Evolutionary conservation across 2,888 invertebrate genomes (phyloP).

Genomic region (Thymelicus lineola): DNA sequence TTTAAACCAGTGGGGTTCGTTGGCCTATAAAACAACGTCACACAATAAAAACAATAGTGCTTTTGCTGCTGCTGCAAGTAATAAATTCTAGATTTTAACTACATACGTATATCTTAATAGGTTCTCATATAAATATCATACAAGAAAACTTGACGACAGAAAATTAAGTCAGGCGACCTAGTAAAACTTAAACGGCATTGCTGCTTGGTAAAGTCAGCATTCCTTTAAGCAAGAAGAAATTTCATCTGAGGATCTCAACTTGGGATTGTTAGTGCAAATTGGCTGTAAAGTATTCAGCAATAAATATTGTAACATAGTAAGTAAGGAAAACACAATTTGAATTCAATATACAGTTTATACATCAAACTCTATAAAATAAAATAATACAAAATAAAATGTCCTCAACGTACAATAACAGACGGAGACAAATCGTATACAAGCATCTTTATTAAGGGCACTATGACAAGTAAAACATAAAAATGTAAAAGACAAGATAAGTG

Average conservation of each 20-base stretch:
- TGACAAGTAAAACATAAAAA: conserved; percentile 27
- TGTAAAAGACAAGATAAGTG: conserved; percentile 38
- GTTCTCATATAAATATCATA: conserved; percentile 14
- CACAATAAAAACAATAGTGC: too few species aligned
- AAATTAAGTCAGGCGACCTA: conserved; percentile 1
- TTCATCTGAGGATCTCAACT: conserved; percentile 7
- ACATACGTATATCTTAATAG: background rate
- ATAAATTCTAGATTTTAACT: background rate
- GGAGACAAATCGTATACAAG: too few species aligned
- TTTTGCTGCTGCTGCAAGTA: background rate
- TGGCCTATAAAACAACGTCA: too few species aligned
- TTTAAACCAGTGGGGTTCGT: background rate
- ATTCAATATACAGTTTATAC: too few species aligned
- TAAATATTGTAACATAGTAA: background rate
- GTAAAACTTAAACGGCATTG: background rate
- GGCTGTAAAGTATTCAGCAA: background rate
- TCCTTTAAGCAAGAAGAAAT: background rate
- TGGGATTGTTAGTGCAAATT: conserved; percentile 7
- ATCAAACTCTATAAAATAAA: too few species aligned
- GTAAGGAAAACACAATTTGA: too few species aligned
- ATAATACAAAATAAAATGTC: too few species aligned
- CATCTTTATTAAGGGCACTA: too few species aligned
- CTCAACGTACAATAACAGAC: too few species aligned
- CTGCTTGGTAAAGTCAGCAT: conserved; percentile 8
- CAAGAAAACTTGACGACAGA: conserved; percentile 9